Percentiles rank a stretch among this genome's conserved stretches.
Evolutionary conservation across 2,888 invertebrate genomes (phyloP).

Genomic region (Cephus runcator): DNA sequence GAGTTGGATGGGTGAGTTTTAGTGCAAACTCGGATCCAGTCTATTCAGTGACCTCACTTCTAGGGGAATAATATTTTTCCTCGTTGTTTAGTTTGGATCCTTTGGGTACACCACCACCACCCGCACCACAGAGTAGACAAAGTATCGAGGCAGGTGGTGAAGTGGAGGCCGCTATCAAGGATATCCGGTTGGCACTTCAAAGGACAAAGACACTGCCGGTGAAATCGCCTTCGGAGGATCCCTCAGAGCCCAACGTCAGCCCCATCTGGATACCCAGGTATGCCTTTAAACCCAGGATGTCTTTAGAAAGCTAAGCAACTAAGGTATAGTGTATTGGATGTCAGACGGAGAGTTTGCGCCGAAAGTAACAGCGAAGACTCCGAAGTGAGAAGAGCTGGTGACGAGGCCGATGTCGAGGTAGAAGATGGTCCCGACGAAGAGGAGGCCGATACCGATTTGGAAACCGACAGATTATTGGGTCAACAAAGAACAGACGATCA

Average conservation of each 20-base stretch:
- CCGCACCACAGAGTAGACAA: conserved; percentile 60
- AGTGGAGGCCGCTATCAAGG: conserved; percentile 79
- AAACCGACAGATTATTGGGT: conserved; percentile 95
- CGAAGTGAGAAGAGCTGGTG: conserved; percentile 52
- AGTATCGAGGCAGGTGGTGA: conserved; percentile 53
- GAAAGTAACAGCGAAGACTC: conserved; percentile 63
- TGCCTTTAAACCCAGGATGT: background rate
- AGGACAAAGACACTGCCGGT: conserved; percentile 76
- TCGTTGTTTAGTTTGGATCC: conserved; percentile 71
- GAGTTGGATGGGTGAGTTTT: conserved; percentile 71
- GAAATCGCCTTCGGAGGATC: conserved; percentile 66
- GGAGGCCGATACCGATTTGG: conserved; percentile 96
- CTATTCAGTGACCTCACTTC: background rate
- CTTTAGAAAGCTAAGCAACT: conserved; percentile 59
- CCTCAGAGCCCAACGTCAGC: conserved; percentile 69
- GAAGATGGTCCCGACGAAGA: conserved; percentile 67
- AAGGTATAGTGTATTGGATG: conserved; percentile 63
- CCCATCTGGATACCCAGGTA: conserved; percentile 80
- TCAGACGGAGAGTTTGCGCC: conserved; percentile 61
- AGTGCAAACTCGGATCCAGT: background rate
- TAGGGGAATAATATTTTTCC: background rate
- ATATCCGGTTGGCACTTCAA: conserved; percentile 83
- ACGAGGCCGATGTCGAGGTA: conserved; percentile 60
- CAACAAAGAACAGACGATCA: conserved; percentile 95
- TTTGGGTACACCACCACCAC: conserved; percentile 65